Percentiles rank a stretch among this genome's conserved stretches.
Evolutionary conservation across 2,888 invertebrate genomes (phyloP).

Genomic region (Netelia fuscicornis): DNA sequence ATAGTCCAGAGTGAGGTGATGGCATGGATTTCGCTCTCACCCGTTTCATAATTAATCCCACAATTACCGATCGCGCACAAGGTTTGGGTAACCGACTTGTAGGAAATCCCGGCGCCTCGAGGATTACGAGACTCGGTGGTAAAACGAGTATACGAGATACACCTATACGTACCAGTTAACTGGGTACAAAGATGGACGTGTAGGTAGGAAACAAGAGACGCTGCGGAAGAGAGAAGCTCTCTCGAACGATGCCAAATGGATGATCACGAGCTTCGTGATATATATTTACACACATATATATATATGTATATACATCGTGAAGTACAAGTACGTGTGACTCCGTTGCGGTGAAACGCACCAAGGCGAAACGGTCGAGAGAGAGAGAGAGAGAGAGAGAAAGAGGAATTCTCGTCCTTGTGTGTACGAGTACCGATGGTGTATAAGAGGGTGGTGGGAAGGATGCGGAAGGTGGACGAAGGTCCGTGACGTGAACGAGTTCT

Average conservation of each 20-base stretch:
- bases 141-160: constrained; percentile 50
- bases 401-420: constrained; percentile 34
- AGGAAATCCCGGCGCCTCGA: constrained; percentile 69
- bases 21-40: constrained; percentile 20
- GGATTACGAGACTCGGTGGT: constrained; percentile 70
- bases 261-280: constrained; percentile 25
- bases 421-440: background rate
- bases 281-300: background rate
- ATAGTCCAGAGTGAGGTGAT: constrained; percentile 19
- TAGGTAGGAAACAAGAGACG: constrained; percentile 47
- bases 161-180: background rate
- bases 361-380: constrained; percentile 29
- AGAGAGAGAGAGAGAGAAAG: constrained; percentile 32
- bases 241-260: constrained; percentile 49
- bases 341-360: constrained; percentile 59
- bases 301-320: background rate
- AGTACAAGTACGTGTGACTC: constrained; percentile 53
- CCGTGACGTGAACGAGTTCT: constrained; percentile 74
- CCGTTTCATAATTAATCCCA: constrained; percentile 79
- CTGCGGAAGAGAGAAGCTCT: constrained; percentile 16
- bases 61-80: constrained; percentile 76
- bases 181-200: constrained; percentile 23
- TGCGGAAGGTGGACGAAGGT: constrained; percentile 67
- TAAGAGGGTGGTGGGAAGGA: constrained; percentile 50
- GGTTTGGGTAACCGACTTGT: constrained; percentile 56